phyloP scores from a whole-genome alignment of 1,140 invertebrate genomes.

The Drosophila dunni region DNA sequence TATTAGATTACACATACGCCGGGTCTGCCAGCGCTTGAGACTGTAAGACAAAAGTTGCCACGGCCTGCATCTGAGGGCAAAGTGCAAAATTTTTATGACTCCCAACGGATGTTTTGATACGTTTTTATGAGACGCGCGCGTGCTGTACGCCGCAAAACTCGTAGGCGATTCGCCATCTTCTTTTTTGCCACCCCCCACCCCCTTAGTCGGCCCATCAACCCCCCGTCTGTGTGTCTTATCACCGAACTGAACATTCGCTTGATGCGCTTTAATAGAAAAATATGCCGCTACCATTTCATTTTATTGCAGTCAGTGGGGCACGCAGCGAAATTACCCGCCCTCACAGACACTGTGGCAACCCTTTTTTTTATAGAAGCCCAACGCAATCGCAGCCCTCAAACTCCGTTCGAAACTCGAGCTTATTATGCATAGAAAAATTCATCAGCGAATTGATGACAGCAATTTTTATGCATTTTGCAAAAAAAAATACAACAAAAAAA shows the following conservation, averaged over 20 bases:
- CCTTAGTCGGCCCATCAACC: no score
- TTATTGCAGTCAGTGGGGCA: conserved; percentile 46
- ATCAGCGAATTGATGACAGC: conserved; percentile 59
- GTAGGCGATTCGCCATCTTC: conserved; percentile 56
- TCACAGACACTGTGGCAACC: conserved; percentile 12
- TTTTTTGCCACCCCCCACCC: neutral
- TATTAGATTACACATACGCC: conserved; percentile 82
- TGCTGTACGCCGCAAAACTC: conserved; percentile 71
- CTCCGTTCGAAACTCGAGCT: neutral
- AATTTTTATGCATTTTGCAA: conserved; percentile 26
- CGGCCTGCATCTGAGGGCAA: conserved; percentile 52
- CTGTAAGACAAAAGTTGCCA: conserved; percentile 45
- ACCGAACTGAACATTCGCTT: conserved; percentile 45
- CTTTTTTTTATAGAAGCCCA: neutral
- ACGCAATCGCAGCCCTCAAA: conserved; percentile 7
- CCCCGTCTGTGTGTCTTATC: conserved; percentile 44
- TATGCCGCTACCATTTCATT: conserved; percentile 50
- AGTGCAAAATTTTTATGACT: conserved; percentile 83
- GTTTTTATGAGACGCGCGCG: conserved; percentile 83
- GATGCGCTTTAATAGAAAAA: conserved; percentile 75
- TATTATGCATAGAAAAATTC: conserved; percentile 64
- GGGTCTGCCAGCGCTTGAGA: conserved; percentile 39
- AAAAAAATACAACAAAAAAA: conserved; percentile 16
- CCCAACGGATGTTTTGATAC: conserved; percentile 82
- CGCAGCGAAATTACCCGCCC: conserved; percentile 18